Evolutionary conservation across 2,888 invertebrate genomes (phyloP).

Genomic region (Phrixothrix hirtus): DNA sequence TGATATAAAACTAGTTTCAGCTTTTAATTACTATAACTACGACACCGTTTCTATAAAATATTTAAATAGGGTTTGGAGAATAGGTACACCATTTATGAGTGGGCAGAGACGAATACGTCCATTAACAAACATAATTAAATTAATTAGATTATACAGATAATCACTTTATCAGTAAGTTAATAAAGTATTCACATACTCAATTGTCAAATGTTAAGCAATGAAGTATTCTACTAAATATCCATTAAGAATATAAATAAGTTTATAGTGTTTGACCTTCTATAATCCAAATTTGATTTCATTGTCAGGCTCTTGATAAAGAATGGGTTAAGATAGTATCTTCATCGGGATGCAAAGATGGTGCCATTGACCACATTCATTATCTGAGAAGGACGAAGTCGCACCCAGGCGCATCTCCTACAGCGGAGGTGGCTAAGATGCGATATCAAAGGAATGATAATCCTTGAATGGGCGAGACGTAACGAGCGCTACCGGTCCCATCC

Average conservation of each 20-base stretch:
- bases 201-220: neutral
- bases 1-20: too few species aligned
- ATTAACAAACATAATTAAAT: too few species aligned
- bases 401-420: constrained; percentile 30
- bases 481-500: constrained; percentile 53
- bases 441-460: constrained; percentile 53
- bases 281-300: constrained; percentile 22
- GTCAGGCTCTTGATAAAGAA: constrained; percentile 13
- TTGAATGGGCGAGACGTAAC: constrained; percentile 52
- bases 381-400: constrained; percentile 21
- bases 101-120: too few species aligned
- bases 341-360: constrained; percentile 20
- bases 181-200: neutral
- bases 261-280: neutral
- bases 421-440: constrained; percentile 47
- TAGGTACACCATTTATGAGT: too few species aligned
- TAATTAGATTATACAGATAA: too few species aligned
- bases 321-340: constrained; percentile 10
- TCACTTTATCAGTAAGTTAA: too few species aligned
- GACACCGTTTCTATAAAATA: too few species aligned
- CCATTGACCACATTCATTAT: constrained; percentile 24
- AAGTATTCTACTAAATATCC: neutral
- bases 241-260: constrained; percentile 4
- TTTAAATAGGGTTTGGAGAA: too few species aligned
- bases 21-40: too few species aligned